A percentile compares a stretch with the other conserved stretches of the same genome.
These are phyloP conservation scores for Orthonevra nobilis DNA, from an alignment of 2,888 invertebrate genomes.

Conservation along the genomic window DNA sequence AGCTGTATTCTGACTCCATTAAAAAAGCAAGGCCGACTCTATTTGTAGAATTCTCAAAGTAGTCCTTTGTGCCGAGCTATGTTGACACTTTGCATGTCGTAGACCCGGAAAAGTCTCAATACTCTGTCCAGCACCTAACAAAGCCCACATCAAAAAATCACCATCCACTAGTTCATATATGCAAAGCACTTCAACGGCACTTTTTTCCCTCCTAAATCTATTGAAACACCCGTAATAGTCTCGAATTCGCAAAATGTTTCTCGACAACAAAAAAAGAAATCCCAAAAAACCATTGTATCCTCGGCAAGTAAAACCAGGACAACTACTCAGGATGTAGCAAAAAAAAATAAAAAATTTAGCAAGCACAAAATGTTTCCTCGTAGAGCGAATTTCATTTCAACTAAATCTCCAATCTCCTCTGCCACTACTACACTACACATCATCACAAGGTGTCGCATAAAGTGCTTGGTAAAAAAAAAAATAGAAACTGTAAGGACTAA, in stretches of 20 bases:
- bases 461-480: conserved; percentile 37
- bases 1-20: too few relatives aligned
- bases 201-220: too few relatives aligned
- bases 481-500: conserved; percentile 33
- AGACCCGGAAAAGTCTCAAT: too few relatives aligned
- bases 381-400: conserved; percentile 36
- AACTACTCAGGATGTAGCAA: conserved; percentile 33
- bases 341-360: too few relatives aligned
- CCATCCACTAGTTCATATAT: conserved; percentile 45
- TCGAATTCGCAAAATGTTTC: neutral
- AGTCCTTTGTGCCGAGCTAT: too few relatives aligned
- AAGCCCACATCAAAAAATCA: conserved; percentile 25
- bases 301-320: conserved; percentile 11
- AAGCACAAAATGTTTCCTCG: conserved; percentile 22
- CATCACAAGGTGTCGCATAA: conserved; percentile 62
- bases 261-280: neutral
- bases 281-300: conserved; percentile 41
- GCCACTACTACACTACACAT: conserved; percentile 8
- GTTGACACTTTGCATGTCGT: too few relatives aligned
- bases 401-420: too few relatives aligned
- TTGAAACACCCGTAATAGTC: too few relatives aligned
- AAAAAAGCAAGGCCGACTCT: too few relatives aligned
- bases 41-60: too few relatives aligned
- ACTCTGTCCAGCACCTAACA: too few relatives aligned
- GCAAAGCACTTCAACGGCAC: conserved; percentile 55